Evolutionary conservation across 2,797 vertebrate species (phyloP).

Genomic region (Calcarius lapponicus): DNA sequence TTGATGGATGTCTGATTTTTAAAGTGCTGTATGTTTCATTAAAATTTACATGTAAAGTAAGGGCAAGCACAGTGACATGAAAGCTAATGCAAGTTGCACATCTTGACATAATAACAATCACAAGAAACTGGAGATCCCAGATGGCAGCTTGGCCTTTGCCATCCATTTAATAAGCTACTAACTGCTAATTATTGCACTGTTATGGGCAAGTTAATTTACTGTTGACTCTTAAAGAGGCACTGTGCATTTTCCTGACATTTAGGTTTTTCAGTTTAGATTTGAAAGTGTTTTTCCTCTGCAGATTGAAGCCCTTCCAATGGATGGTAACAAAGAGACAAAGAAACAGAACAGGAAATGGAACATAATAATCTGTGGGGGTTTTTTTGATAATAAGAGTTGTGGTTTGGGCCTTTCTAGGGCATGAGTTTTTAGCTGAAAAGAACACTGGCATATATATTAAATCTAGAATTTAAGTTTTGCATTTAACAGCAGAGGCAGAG

Average conservation of each 20-base stretch:
- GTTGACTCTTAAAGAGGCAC: conserved; percentile 82
- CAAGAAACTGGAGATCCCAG: conserved; percentile 82
- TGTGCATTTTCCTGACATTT: conserved; percentile 63
- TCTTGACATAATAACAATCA: conserved; percentile 83
- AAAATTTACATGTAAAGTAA: conserved; percentile 79
- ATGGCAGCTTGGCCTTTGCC: conserved; percentile 86
- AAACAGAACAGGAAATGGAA: conserved; percentile 1
- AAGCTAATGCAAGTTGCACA: conserved; percentile 78
- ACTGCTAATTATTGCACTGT: conserved; percentile 85
- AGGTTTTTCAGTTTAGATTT: conserved; percentile 55
- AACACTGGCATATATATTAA: not conserved
- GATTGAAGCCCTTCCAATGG: conserved; percentile 50
- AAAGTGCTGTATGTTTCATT: conserved; percentile 77
- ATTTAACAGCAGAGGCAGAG: not conserved
- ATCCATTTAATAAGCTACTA: conserved; percentile 87
- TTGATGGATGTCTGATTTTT: conserved; percentile 74
- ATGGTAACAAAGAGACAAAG: conserved; percentile 40
- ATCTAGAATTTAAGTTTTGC: not conserved
- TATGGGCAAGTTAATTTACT: conserved; percentile 85
- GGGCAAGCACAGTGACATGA: conserved; percentile 76
- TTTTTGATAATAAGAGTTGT: not conserved
- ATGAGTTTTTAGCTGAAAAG: not conserved
- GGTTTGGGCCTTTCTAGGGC: not conserved
- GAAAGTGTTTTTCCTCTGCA: not conserved
- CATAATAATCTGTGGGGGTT: conserved; percentile 32